phyloP scores from a whole-genome alignment of 2,888 invertebrate genomes.

The Lutraria lutraria region DNA sequence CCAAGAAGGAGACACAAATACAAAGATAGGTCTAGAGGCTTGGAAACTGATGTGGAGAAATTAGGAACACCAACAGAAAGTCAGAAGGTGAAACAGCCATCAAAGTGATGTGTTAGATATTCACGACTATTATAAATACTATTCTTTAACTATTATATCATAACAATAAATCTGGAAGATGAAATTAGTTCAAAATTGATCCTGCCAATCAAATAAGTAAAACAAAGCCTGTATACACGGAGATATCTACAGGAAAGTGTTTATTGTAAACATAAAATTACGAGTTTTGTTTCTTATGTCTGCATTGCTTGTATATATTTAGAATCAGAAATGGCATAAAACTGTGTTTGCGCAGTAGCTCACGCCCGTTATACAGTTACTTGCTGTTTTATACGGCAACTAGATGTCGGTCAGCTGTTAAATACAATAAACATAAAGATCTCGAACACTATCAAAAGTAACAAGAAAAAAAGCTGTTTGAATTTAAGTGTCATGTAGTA shows the following conservation, averaged over 20 bases:
- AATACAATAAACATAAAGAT: neutral
- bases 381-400: neutral
- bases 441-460: neutral
- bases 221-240: neutral
- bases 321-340: neutral
- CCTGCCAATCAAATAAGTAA: neutral
- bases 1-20: no score
- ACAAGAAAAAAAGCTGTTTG: neutral
- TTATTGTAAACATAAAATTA: neutral
- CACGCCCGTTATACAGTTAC: neutral
- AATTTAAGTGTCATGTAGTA: neutral
- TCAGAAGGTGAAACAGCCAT: no score
- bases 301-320: conserved; percentile 7
- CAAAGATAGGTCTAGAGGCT: no score
- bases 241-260: neutral
- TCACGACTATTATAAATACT: no score
- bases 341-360: neutral
- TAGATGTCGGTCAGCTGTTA: neutral
- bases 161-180: neutral
- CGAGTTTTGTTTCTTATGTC: neutral
- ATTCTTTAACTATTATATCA: neutral
- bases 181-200: neutral
- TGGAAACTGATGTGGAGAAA: no score
- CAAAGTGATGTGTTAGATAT: no score
- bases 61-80: no score